Base-by-base conservation (phyloP, 2,797 vertebrate species). In the Eremophila alpestris region DNA sequence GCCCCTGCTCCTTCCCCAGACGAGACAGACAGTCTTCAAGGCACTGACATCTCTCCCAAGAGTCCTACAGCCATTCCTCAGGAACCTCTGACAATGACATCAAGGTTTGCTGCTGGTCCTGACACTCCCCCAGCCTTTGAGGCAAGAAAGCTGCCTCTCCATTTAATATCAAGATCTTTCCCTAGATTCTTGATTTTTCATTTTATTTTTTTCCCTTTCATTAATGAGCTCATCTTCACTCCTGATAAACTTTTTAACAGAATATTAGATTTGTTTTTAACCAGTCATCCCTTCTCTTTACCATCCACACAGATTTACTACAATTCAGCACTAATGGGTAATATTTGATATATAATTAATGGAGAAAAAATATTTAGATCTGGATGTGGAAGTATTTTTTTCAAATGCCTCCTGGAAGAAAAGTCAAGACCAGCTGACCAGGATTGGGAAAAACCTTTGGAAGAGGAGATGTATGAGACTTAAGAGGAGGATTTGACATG, bases 301-400 rank as follows among this genome's bases (percentile, higher is more conserved):
- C 6, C 3, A 27, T 89, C 56, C 64, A 68, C 67, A 71, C 32
- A 83, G 56, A 58, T 51, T 87, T 88, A 78, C 30, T 38, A 38
- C 41, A 15, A 90, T 90, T 96, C 93, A 97, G 81, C 77, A 77
- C 46, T 74, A 30, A 30, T 65, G 65, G 55, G 20, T 95, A 92
- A 83, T 97, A 93, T 85, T 93, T 89, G 93, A 91, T 90, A 96
- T 49, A 63, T 83, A 97, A 96, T 95, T 94, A 97, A 95, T 70
- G 93, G 75, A 64, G 30, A 54, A 46, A 67, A 68, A 27, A 91
- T 87, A 88, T 92, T 94, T 96, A 90, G 67, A 62, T 93, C 84
- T 91, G 5, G 10, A 5, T 23, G 5, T 59, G 52, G 48, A 27
- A 21, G 1, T 51, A n/a, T 46, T 40, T 89, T 41, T 29, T 82